These are phyloP conservation scores for Lates calcarifer DNA, from an alignment of 2,113 vertebrate species.

Conservation along the genomic window DNA sequence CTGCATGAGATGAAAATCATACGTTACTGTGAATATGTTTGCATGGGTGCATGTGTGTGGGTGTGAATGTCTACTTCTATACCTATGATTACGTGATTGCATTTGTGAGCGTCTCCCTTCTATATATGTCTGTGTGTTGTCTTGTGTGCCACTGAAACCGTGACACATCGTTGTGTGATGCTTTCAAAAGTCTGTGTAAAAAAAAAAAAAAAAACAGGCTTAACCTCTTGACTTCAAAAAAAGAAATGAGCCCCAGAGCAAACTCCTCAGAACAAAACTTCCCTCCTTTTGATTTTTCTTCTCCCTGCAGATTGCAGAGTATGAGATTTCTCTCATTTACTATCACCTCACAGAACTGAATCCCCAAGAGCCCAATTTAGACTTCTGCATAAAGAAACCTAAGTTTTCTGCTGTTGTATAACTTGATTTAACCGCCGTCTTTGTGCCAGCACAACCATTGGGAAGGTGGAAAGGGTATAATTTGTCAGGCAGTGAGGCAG, in stretches of 20 bases:
- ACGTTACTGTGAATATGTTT: slow-evolving; percentile 14
- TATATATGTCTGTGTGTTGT: background rate
- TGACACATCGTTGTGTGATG: background rate
- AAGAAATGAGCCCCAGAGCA: slow-evolving; percentile 33
- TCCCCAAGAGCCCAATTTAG: slow-evolving; percentile 38
- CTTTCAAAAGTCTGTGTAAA: slow-evolving; percentile 10
- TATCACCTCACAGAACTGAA: slow-evolving; percentile 15
- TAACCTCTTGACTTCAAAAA: slow-evolving; percentile 40
- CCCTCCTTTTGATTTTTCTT: slow-evolving; percentile 25
- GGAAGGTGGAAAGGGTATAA: slow-evolving; percentile 46
- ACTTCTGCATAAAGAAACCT: slow-evolving; percentile 29
- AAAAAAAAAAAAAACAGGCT: too few species aligned
- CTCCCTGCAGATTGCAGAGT: slow-evolving; percentile 17
- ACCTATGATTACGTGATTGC: slow-evolving; percentile 28
- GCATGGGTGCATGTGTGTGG: slow-evolving; percentile 4
- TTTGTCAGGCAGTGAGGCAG: slow-evolving; percentile 47
- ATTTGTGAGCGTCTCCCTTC: background rate
- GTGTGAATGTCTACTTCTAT: background rate
- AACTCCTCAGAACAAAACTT: slow-evolving; percentile 43
- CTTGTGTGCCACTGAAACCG: background rate
- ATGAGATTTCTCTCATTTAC: slow-evolving; percentile 22
- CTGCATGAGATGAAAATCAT: slow-evolving; percentile 29
- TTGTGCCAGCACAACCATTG: slow-evolving; percentile 38
- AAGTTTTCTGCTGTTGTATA: slow-evolving; percentile 44
- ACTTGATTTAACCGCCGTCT: slow-evolving; percentile 41